phyloP scores from a whole-genome alignment of 2,888 invertebrate genomes.

The Selenia dentaria region DNA sequence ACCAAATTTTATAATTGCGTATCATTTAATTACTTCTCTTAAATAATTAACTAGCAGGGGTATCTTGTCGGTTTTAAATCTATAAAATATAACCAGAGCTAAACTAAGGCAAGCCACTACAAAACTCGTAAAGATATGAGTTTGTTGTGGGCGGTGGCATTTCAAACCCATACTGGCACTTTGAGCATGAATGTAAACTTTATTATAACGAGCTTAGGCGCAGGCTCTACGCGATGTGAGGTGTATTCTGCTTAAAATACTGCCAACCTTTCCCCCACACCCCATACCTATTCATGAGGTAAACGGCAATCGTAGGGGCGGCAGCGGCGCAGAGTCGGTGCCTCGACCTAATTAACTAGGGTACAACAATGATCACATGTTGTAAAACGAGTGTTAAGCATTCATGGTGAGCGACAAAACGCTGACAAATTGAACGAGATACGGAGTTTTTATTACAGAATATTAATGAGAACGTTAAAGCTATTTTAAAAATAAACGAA shows the following conservation, averaged over 20 bases:
- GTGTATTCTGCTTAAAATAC: slow-evolving; percentile 34
- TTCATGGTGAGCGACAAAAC: slow-evolving; percentile 35
- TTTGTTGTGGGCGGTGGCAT: slow-evolving; percentile 27
- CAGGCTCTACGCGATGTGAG: slow-evolving; percentile 19
- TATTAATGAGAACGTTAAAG: slow-evolving; percentile 21
- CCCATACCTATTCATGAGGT: slow-evolving; percentile 26
- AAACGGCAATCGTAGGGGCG: slow-evolving; percentile 26
- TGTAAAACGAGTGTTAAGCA: slow-evolving; percentile 35
- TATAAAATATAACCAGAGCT: slow-evolving; percentile 32
- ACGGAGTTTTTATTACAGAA: slow-evolving; percentile 24
- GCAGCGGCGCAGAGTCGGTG: slow-evolving; percentile 16
- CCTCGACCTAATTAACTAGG: slow-evolving; percentile 38
- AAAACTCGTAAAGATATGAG: slow-evolving; percentile 32
- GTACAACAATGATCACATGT: slow-evolving; percentile 29
- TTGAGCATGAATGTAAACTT: slow-evolving; percentile 27
- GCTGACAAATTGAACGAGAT: slow-evolving; percentile 37
- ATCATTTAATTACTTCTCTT: too few relatives aligned
- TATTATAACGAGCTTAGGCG: slow-evolving; percentile 26
- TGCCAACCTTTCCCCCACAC: slow-evolving; percentile 32
- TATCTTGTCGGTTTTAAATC: too few relatives aligned
- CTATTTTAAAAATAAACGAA: slow-evolving; percentile 21
- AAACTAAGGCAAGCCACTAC: slow-evolving; percentile 27
- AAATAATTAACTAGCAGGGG: too few relatives aligned
- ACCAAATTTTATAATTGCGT: too few relatives aligned
- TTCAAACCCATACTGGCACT: slow-evolving; percentile 17